phyloP scores from a whole-genome alignment of 37 sponge, comb jelly and placozoan species.

The Aphrocallistes beatrix region DNA sequence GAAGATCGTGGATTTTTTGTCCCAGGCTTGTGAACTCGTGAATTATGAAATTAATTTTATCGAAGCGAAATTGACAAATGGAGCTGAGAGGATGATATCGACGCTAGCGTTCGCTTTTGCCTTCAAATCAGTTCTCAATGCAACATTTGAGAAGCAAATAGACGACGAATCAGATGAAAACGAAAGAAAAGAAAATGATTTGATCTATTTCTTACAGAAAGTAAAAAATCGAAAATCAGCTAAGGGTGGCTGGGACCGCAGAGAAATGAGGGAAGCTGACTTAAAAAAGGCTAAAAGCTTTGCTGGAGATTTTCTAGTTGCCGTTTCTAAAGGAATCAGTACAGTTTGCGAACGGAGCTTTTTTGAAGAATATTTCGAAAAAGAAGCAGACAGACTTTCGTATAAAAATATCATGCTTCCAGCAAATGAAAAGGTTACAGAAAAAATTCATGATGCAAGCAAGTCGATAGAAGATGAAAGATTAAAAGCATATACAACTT shows the following conservation, averaged over 20 bases:
- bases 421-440: no score
- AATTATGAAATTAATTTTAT: constrained; percentile 8
- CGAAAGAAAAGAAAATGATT: neutral
- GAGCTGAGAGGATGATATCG: neutral
- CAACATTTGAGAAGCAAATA: neutral
- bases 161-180: neutral
- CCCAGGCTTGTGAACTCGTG: neutral
- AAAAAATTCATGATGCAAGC: no score
- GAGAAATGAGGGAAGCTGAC: neutral
- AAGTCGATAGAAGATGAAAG: neutral
- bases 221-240: neutral
- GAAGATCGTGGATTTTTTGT: neutral
- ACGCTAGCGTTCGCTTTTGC: neutral
- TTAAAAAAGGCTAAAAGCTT: neutral
- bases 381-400: neutral
- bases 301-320: neutral
- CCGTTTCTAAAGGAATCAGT: neutral
- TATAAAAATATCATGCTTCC: neutral
- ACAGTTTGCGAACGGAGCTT: neutral
- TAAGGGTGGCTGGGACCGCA: neutral
- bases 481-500: neutral
- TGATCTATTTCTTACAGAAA: neutral
- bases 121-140: neutral
- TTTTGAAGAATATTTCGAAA: neutral
- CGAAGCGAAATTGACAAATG: neutral